Conservation (phyloP, 2,888 invertebrate genomes). For the Plebejus melissa region DNA sequence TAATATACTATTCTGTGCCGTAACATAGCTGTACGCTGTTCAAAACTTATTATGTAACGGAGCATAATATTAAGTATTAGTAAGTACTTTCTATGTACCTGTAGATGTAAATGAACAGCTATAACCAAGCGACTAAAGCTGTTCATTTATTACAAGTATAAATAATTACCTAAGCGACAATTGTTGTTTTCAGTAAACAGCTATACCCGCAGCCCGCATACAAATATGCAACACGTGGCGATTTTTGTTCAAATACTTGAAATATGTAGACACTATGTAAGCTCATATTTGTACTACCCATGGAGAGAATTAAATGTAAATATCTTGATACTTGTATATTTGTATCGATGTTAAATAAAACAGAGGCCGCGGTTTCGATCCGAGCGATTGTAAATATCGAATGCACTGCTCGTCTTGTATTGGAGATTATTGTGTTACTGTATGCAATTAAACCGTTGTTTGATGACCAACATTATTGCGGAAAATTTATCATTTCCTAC, state of each 20-base stretch:
- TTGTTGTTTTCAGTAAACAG: too few relatives aligned
- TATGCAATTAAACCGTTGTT: background rate
- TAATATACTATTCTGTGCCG: too few relatives aligned
- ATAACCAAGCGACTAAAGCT: too few relatives aligned
- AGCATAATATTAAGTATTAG: too few relatives aligned
- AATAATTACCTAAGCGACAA: too few relatives aligned
- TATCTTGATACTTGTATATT: conserved; percentile 2
- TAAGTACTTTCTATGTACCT: too few relatives aligned
- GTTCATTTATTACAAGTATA: too few relatives aligned
- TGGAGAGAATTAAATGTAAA: conserved; percentile 5
- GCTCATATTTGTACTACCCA: background rate
- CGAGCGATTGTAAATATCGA: background rate
- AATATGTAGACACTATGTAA: background rate
- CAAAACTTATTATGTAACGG: too few relatives aligned
- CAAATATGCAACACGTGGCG: background rate
- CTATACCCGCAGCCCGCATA: background rate
- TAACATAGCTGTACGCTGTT: too few relatives aligned
- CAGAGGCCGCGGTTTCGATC: background rate
- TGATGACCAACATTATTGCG: background rate
- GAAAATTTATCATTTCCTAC: background rate
- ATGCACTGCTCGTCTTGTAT: background rate
- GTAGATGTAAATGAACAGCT: too few relatives aligned
- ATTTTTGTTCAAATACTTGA: background rate
- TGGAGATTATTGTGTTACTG: background rate
- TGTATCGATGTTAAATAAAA: conserved; percentile 7